Conservation (phyloP, 1,140 invertebrate genomes). For the Pachyrhynchus sulphureomaculatus region DNA sequence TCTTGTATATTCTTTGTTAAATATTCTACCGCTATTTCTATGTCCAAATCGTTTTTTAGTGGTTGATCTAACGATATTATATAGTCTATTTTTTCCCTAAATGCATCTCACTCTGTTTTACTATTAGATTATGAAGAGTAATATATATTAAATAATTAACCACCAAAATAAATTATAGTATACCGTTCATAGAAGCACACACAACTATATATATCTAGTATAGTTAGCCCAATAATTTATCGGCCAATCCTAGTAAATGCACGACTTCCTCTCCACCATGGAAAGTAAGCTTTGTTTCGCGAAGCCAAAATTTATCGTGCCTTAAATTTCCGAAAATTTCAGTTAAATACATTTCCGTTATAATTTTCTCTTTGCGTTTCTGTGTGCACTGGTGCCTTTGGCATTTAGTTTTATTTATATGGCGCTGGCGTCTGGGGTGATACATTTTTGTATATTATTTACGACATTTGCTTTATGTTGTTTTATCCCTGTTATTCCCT, state of each 20-base stretch:
- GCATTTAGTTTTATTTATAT: constrained; percentile 26
- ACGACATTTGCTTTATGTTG: constrained; percentile 11
- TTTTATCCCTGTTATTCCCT: background rate
- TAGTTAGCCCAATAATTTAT: constrained; percentile 5
- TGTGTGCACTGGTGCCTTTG: constrained; percentile 20
- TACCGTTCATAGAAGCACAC: background rate
- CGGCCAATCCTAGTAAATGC: background rate
- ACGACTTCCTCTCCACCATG: background rate
- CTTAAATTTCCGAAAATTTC: constrained; percentile 31
- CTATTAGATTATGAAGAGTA: too few relatives aligned
- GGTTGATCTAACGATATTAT: too few relatives aligned
- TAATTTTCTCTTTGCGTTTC: constrained; percentile 30
- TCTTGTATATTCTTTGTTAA: too few relatives aligned
- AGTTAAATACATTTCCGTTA: constrained; percentile 35
- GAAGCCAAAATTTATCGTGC: constrained; percentile 23
- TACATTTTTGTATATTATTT: constrained; percentile 21
- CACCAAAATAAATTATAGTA: too few relatives aligned
- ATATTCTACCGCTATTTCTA: too few relatives aligned
- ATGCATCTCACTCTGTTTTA: too few relatives aligned
- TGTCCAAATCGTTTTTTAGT: too few relatives aligned
- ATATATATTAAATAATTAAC: too few relatives aligned
- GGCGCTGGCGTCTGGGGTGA: constrained; percentile 1
- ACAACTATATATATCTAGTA: background rate
- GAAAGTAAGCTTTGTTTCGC: constrained; percentile 6
- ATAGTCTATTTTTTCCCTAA: too few relatives aligned